Conservation (phyloP, 35 echinoderm and acorn worm genomes). For the Ophiothrix spiculata region DNA sequence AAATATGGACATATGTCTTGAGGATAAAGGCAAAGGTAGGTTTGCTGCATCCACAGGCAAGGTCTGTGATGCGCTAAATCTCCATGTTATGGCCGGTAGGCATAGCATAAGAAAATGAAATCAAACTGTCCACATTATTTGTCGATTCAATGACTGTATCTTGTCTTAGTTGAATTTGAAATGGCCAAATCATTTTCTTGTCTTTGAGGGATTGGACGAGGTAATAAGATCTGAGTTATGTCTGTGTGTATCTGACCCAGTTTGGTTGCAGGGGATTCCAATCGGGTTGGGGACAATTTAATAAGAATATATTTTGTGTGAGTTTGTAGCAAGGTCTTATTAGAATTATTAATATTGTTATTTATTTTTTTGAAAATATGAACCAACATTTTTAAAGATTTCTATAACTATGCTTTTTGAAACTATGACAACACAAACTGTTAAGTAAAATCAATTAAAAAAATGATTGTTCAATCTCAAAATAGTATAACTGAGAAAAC, state of each 20-base stretch:
- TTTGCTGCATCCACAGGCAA: neutral
- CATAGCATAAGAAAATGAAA: neutral
- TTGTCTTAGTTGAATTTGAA: neutral
- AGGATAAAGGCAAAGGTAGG: neutral
- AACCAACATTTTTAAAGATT: no score
- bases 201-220: neutral
- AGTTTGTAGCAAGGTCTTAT: no score
- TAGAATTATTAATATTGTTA: no score
- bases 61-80: constrained; percentile 3
- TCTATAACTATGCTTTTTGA: no score
- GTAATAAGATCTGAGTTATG: neutral
- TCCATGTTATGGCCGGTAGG: neutral
- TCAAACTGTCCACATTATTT: constrained; percentile 3
- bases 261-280: neutral
- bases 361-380: no score
- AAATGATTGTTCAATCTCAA: no score
- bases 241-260: neutral
- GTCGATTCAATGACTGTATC: neutral
- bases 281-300: no score
- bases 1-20: neutral
- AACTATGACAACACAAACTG: no score
- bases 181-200: neutral
- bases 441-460: no score
- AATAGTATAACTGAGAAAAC: no score
- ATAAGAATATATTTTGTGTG: neutral